Base-by-base conservation (phyloP, 2,797 vertebrate species). In the Australoheros facetus region DNA sequence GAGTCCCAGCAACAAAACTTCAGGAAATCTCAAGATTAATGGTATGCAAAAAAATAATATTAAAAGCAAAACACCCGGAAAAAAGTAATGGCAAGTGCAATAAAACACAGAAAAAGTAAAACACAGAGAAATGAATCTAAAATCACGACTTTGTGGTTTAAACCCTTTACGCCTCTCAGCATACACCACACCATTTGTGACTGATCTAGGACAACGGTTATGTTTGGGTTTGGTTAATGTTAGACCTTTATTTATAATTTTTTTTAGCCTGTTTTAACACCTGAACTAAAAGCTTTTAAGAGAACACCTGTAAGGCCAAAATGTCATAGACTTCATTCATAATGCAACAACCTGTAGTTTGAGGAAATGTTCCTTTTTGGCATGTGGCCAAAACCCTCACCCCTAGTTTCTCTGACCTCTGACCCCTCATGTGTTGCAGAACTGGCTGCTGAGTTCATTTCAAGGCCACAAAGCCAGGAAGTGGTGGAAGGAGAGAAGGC, bases 391-490 rank as follows among this genome's bases (percentile, higher is more conserved):
- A 66, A 48, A 28, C 1, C 45, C 39, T 30, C 28, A 0, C 5
- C 23, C 23, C 19, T 19, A 28, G 39, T 28, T 26, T 7, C 1
- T 51, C 62, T 48, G 28, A 66, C 23, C 42, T 66, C 23, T 66
- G 42, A 66, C 7, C 17, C 16, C 45, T 66, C 62, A 0, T 71
- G 19, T 74, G 34, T 92, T 94, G 80, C 85, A 99, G 98, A 99
- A 94, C 95, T 99, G 88, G 97, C 98, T n/a, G 97, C 98, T 57
- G 98, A 99, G 93, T 99, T 99, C 91, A 96, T 97, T 89, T 96
- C 97, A 71, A 96, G 96, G 88, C 98, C 98, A 73, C 95, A 97
- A 82, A 97, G 95, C 83, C 92, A 96, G 89, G 98, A 98, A 85
- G 96, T 98, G 80, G 96, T 99, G 87, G 95, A 96, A 85, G 97